Percentiles rank a stretch among this genome's conserved stretches.
Conservation (phyloP, 2,113 vertebrate genomes). For the Pelecanus crispus region DNA sequence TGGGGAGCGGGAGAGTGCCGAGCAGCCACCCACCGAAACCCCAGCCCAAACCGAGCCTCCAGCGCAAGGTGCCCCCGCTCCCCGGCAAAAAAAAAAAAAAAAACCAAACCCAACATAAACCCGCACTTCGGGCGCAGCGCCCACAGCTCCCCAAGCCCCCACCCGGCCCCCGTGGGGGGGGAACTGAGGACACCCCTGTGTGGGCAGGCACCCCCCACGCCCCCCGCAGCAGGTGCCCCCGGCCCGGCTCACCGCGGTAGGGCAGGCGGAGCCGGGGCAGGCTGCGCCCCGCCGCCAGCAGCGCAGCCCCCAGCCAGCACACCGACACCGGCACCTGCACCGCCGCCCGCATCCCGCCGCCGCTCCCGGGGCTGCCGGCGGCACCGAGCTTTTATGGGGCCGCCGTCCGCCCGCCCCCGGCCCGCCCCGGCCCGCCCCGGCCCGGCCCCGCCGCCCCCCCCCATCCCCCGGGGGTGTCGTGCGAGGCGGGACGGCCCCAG, state of each 20-base stretch:
- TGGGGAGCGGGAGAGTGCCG: background rate
- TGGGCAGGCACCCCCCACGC: too few relatives aligned
- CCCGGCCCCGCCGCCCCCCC: background rate
- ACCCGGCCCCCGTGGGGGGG: too few relatives aligned
- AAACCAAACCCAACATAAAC: background rate
- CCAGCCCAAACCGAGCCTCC: background rate
- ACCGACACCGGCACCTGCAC: background rate
- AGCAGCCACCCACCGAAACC: background rate
- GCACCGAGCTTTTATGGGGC: background rate
- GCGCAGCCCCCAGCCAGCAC: slow-evolving; percentile 46
- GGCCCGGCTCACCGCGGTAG: slow-evolving; percentile 62
- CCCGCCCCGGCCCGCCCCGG: background rate
- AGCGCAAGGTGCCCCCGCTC: background rate
- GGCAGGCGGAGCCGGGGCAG: slow-evolving; percentile 68
- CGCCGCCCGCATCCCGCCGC: background rate
- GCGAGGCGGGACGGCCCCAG: background rate
- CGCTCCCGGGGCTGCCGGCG: background rate
- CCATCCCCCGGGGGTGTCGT: background rate
- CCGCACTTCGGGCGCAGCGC: background rate
- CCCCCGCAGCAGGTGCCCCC: background rate
- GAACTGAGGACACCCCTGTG: background rate
- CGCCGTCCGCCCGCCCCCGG: background rate
- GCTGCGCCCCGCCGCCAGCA: slow-evolving; percentile 12
- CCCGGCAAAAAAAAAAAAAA: too few relatives aligned
- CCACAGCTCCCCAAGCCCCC: background rate